These are phyloP conservation scores for Anhinga rufa DNA, from an alignment of 2,113 vertebrate genomes.

Conservation along the genomic window DNA sequence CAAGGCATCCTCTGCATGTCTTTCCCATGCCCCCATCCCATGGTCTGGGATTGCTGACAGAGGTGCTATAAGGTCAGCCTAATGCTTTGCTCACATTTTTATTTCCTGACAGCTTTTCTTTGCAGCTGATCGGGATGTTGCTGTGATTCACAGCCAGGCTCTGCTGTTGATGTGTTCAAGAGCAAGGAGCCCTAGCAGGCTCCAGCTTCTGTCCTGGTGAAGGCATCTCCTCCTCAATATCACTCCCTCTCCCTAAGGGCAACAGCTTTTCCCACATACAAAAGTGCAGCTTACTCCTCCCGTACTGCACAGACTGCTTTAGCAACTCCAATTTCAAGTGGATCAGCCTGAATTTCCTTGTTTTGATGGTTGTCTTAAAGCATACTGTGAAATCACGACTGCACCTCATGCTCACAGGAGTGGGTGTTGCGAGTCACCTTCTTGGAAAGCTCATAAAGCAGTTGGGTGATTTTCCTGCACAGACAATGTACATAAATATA, in stretches of 20 bases:
- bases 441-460: not conserved
- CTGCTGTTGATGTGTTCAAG: accelerated
- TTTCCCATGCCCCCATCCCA: accelerated
- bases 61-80: not conserved
- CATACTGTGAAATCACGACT: not conserved
- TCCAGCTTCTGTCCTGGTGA: not conserved
- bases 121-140: too few relatives aligned
- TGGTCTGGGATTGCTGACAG: not conserved
- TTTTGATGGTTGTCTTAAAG: not conserved
- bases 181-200: not conserved
- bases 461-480: not conserved
- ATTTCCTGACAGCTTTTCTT: not conserved
- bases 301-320: not conserved
- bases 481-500: not conserved
- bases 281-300: not conserved
- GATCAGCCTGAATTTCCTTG: not conserved
- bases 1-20: not conserved
- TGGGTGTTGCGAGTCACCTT: not conserved
- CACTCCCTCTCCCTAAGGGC: not conserved
- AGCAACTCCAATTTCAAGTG: not conserved
- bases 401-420: not conserved
- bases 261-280: not conserved
- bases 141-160: not conserved
- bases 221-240: not conserved
- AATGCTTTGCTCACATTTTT: not conserved